phyloP scores from a whole-genome alignment of 2,888 invertebrate genomes.

The Macroteleia sp. region DNA sequence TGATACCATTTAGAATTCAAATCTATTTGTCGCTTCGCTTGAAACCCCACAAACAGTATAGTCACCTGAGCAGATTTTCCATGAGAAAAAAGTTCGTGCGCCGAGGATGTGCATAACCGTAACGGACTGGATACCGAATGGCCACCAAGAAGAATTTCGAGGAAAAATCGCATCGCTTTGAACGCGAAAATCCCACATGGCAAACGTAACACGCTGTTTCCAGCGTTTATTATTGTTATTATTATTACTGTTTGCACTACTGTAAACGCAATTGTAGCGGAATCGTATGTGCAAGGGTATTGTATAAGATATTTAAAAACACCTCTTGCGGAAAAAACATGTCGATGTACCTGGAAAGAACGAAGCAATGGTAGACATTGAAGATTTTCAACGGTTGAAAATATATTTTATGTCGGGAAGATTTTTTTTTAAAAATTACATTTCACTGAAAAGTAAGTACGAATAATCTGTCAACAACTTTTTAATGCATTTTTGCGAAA shows the following conservation, averaged over 20 bases:
- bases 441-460: too few relatives aligned
- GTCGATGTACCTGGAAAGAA: too few relatives aligned
- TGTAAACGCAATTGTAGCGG: conserved; percentile 6
- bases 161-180: conserved; percentile 21
- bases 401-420: too few relatives aligned
- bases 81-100: conserved; percentile 8
- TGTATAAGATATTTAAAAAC: conserved; percentile 15
- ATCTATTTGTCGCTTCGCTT: conserved; percentile 27
- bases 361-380: too few relatives aligned
- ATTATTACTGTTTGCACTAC: conserved; percentile 22
- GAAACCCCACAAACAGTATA: background rate
- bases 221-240: conserved; percentile 41
- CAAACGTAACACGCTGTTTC: background rate
- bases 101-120: conserved; percentile 26
- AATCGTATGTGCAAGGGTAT: background rate
- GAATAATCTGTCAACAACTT: too few relatives aligned
- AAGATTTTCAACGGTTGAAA: too few relatives aligned
- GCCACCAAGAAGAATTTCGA: conserved; percentile 22
- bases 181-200: conserved; percentile 23
- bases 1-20: conserved; percentile 45
- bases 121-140: conserved; percentile 3
- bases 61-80: conserved; percentile 28
- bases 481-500: too few relatives aligned
- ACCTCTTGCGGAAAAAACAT: too few relatives aligned
- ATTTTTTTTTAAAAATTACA: too few relatives aligned